Evolutionary conservation across 2,888 invertebrate species (phyloP).

Genomic region (Hypercompe scribonia): DNA sequence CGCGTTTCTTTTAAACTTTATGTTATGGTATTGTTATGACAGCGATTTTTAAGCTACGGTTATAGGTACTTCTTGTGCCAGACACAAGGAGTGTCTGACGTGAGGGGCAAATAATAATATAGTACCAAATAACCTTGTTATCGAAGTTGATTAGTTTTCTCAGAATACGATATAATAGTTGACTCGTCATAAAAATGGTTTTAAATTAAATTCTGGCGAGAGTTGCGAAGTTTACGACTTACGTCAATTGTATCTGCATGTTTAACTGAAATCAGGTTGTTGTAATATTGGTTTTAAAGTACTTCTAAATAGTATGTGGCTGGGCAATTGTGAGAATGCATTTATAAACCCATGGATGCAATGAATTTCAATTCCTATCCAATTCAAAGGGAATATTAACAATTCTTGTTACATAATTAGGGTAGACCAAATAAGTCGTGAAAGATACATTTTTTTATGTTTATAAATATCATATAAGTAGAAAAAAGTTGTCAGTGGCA

Average conservation of each 20-base stretch:
- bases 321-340: constrained; percentile 57
- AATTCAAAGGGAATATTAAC: constrained; percentile 51
- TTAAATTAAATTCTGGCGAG: background rate
- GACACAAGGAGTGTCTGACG: background rate
- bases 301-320: constrained; percentile 55
- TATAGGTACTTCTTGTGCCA: background rate
- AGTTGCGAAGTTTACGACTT: constrained; percentile 11
- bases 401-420: constrained; percentile 48
- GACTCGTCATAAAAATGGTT: constrained; percentile 9
- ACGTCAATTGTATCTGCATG: constrained; percentile 10
- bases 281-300: constrained; percentile 8
- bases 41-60: background rate
- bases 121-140: background rate
- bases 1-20: background rate
- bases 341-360: constrained; percentile 57
- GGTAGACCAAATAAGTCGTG: constrained; percentile 38
- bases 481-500: background rate
- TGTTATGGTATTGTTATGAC: background rate
- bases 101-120: background rate
- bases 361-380: too few species aligned
- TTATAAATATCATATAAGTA: constrained; percentile 23
- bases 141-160: constrained; percentile 20
- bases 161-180: constrained; percentile 11
- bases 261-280: constrained; percentile 14
- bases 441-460: background rate